Evolutionary conservation across 2,888 invertebrate genomes (phyloP).

Genomic region (Drosophila vallismaia): DNA sequence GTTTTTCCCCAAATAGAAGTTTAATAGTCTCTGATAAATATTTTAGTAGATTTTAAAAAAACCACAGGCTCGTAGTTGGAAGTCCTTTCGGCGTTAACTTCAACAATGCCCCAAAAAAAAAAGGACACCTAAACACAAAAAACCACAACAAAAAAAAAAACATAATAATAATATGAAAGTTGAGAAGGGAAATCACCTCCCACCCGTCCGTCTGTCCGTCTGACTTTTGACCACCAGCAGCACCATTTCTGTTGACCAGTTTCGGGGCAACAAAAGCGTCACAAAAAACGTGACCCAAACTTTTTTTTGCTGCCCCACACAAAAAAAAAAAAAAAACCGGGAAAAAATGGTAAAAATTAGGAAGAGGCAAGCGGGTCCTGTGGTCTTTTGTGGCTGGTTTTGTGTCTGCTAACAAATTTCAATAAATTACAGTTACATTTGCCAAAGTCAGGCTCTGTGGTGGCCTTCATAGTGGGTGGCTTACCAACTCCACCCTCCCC

Average conservation of each 20-base stretch:
- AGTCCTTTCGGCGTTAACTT: constrained; percentile 2
- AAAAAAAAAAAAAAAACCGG: not conserved
- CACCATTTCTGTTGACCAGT: constrained; percentile 62
- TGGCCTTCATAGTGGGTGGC: constrained; percentile 28
- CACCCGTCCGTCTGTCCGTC: constrained; percentile 9
- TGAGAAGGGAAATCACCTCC: not conserved
- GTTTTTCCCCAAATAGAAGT: not conserved
- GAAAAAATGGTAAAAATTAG: not conserved
- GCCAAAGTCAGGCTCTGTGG: constrained; percentile 61
- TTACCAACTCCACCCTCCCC: not conserved
- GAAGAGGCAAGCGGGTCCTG: constrained; percentile 10
- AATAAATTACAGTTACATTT: constrained; percentile 78
- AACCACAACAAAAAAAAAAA: not conserved
- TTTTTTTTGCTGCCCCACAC: constrained; percentile 44
- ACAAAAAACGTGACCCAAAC: constrained; percentile 71
- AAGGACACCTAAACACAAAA: not conserved
- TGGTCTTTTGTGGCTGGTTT: constrained; percentile 56
- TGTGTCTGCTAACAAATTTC: constrained; percentile 74
- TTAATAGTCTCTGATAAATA: not conserved
- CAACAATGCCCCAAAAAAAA: constrained; percentile 14
- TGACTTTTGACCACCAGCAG: constrained; percentile 66
- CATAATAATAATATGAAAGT: not conserved
- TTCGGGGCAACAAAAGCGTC: constrained; percentile 56
- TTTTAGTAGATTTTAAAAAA: not conserved
- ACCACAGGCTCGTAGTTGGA: constrained; percentile 8